A percentile compares a stretch with the other conserved stretches of the same genome.
Evolutionary conservation across 2,113 vertebrate species (phyloP).

Genomic region (Pongo pygmaeus): DNA sequence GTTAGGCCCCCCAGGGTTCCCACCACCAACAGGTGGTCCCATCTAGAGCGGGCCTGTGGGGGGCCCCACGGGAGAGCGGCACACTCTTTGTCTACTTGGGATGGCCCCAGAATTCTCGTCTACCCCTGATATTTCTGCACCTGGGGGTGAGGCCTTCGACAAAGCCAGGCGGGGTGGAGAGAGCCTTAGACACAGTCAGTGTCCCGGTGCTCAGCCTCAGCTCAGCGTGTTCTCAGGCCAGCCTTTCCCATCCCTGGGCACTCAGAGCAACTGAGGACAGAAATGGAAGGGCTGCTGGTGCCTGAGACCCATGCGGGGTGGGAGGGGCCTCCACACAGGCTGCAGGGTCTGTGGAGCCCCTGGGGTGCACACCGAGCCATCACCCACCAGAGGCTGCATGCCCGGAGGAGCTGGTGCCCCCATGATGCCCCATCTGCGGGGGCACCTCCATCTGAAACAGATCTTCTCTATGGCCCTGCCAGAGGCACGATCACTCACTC

Average conservation of each 20-base stretch:
- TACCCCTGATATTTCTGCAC: background rate
- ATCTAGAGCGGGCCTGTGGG: background rate
- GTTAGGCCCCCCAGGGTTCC: background rate
- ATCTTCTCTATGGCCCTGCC: too few species aligned
- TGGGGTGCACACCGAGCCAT: background rate
- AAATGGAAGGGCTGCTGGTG: background rate
- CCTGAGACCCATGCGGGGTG: fast-evolving
- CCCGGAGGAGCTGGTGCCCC: background rate
- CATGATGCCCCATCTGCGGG: fast-evolving
- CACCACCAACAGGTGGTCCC: background rate
- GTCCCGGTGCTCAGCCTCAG: fast-evolving
- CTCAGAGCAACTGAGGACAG: background rate
- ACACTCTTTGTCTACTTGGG: background rate
- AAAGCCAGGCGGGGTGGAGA: fast-evolving
- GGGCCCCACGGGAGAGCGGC: background rate
- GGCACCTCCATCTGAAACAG: fast-evolving
- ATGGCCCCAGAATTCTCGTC: background rate
- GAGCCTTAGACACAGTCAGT: background rate
- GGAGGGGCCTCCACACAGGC: background rate
- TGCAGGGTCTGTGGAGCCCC: background rate
- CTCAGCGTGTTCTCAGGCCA: fast-evolving
- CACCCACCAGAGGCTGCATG: fast-evolving
- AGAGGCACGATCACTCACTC: fast-evolving
- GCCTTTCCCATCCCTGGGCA: background rate
- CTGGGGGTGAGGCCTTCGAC: background rate